Percentiles rank a stretch among this genome's conserved stretches.
These are phyloP conservation scores for Glossophaga mutica DNA, from an alignment of 2,797 vertebrate genomes.

Conservation along the genomic window DNA sequence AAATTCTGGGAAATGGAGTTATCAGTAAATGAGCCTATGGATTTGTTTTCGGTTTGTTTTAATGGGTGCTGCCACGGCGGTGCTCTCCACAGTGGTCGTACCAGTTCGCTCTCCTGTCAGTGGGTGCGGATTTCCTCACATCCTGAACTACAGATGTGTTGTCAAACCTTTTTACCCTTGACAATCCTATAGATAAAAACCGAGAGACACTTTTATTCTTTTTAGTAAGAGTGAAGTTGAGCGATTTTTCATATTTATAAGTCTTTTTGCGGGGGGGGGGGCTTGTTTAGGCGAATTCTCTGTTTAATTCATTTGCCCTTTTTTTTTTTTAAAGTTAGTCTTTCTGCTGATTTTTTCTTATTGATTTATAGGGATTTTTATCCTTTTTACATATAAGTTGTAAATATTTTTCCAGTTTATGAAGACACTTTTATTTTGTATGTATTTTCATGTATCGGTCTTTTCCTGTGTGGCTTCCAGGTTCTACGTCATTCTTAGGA, in stretches of 20 bases:
- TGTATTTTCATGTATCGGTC: neutral
- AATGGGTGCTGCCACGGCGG: neutral
- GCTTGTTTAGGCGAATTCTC: neutral
- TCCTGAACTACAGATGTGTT: neutral
- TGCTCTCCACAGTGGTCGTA: neutral
- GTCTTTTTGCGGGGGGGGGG: fast-evolving
- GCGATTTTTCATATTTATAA: neutral
- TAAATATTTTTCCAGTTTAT: slow-evolving; percentile 12
- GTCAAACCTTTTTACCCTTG: neutral
- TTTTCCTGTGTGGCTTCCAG: neutral
- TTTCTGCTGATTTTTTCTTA: neutral
- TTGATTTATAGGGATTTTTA: neutral
- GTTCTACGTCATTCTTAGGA: slow-evolving; percentile 2
- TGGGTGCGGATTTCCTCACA: neutral
- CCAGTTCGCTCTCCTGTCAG: neutral
- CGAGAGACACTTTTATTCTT: neutral
- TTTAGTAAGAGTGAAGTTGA: neutral
- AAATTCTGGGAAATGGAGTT: slow-evolving; percentile 12
- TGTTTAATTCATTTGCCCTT: neutral
- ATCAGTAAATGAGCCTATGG: neutral
- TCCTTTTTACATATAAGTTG: neutral
- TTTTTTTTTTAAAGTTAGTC: neutral
- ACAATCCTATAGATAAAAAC: neutral
- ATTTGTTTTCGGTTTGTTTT: neutral
- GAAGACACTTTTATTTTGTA: neutral